Evolutionary conservation across 2,113 vertebrate genomes (phyloP), one percentile per base, ranked within the genome.

Genomic region (Merops nubicus): DNA sequence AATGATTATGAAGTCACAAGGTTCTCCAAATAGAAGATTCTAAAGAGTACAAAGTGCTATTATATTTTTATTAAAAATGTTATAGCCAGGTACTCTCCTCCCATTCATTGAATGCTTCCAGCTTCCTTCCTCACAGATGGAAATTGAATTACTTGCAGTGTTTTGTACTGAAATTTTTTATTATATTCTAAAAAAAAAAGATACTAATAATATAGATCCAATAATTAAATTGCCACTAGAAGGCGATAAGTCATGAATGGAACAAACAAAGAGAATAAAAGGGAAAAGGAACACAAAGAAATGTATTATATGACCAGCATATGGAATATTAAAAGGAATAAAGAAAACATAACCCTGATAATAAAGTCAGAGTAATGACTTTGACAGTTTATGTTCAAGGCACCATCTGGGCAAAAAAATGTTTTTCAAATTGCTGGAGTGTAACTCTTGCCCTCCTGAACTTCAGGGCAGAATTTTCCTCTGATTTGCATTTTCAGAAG

Each of bases 311-410:
- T 91, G 96, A 93, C 96, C 97, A 96, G 96, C 97, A 94, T 97
- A 97, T 97, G 96, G 96, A 97, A 97, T 97, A 97, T 97, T 97
- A 96, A 97, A 97, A 93, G 82, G 86, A 95, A 97, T 97, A 96
- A 97, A 93, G 93, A 95, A 97, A 97, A 97, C 81, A 95, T 96
- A 96, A 88, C 87, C 78, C 91, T 93, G 86, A 95, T 95, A 97
- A 97, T 96, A 96, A 97, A 97, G 81, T 96, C 86, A 93, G 82
- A 96, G 89, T 96, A 95, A 96, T 91, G 94, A 93, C 75, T 96
- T 94, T 78, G 92, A 83, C 89, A 80, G 94, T 96, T 97, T 90
- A 89, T 89, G 92, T 97, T 96, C 54, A 70, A 97, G 81, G 45
- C 53, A 89, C 93, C 88, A 97, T 97, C 94, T 96, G 78, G 75